These are phyloP conservation scores for Falco novaeseelandiae DNA, from an alignment of 2,797 vertebrate species.

Conservation along the genomic window DNA sequence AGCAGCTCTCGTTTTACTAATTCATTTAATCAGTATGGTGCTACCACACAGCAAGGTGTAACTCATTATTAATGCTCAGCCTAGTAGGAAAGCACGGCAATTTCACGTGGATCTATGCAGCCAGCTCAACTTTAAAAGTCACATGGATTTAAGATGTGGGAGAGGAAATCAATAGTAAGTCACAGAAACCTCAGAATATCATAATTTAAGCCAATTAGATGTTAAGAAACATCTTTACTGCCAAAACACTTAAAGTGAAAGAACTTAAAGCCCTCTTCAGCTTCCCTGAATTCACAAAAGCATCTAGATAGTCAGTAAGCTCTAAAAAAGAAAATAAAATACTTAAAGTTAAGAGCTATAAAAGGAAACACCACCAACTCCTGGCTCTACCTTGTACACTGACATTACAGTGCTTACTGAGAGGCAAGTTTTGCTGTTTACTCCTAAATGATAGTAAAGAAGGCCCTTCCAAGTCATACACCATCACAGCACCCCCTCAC, in stretches of 20 bases:
- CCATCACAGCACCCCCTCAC: neutral
- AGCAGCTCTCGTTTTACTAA: neutral
- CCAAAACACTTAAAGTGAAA: neutral
- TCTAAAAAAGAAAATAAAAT: neutral
- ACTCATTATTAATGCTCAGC: slow-evolving; percentile 16
- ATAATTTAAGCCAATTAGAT: neutral
- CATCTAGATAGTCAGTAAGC: neutral
- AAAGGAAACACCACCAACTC: neutral
- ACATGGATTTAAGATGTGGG: slow-evolving; percentile 7
- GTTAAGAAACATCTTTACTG: neutral
- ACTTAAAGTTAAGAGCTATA: neutral
- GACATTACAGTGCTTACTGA: neutral
- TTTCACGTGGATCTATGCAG: neutral
- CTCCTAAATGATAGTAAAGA: neutral
- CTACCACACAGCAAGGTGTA: slow-evolving; percentile 35
- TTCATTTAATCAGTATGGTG: neutral
- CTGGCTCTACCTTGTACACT: neutral
- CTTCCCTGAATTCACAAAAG: neutral
- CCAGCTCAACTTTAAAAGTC: slow-evolving; percentile 8
- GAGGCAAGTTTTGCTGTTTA: neutral
- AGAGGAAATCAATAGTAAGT: neutral
- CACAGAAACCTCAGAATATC: neutral
- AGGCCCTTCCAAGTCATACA: neutral
- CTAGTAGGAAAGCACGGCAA: slow-evolving; percentile 18
- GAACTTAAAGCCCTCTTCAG: neutral